Base-by-base conservation (phyloP, 2,888 invertebrate genomes). In the Subacronicta megacephala region DNA sequence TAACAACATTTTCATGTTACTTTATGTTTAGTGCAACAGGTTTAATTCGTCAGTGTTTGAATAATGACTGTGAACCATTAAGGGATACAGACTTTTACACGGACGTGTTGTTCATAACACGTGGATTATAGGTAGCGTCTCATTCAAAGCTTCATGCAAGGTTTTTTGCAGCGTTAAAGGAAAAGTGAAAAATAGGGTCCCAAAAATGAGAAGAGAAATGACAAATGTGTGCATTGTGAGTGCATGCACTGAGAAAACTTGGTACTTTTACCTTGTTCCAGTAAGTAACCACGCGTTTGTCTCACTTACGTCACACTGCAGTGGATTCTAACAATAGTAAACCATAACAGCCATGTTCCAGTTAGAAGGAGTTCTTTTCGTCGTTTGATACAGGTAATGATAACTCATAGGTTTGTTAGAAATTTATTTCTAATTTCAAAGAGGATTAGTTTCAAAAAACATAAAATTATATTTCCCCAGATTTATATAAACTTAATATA, bases 201-300 rank as follows among this genome's bases (percentile, higher is more conserved):
- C 55, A 43, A 74, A 75, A 72, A 62, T 44, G 57, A 66, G 55
- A 62, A 38, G 46, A 20, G 54, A 64, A 57, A 71, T 66, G 72
- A 63, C 44, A 47, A 70, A 74, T 77, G 75, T 57, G 68, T 75
- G 80, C 76, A 75, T 67, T 67, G 71, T 78, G 72, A 73, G 63
- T 67, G 72, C 81, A 82, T 81, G 81, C 80, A 71, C 68, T 43
- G 59, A 75, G 54, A 73, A 70, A 71, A 70, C 45, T 59, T 66
- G 60, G 62, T 66, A 65, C 61, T 72, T 78, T 83, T 83, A 83
- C 83, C 84, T 84, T 76, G 65, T 64, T 80, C 52, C 75, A 67
- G 67, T 59, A 67, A 75, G 54, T 60, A 64, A 74, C 58, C 56
- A 67, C 57, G 18, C 62, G 55, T 76, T 66, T 80, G 66, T 68